Percentiles rank a stretch among this genome's conserved stretches.
Conservation (phyloP, 2,113 vertebrate species). For the Notiomystis cincta region DNA sequence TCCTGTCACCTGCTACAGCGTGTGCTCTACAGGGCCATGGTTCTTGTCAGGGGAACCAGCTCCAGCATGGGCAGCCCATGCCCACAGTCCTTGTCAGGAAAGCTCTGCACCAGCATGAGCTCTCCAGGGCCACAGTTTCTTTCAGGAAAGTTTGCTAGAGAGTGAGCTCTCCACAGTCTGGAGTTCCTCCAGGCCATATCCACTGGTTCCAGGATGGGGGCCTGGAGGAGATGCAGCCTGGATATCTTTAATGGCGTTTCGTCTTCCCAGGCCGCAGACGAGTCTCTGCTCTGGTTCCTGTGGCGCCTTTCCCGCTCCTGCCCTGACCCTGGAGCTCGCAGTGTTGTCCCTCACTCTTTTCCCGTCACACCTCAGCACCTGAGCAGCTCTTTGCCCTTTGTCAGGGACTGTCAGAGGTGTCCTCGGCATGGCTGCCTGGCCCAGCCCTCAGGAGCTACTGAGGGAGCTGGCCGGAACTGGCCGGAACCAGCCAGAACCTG, state of each 20-base stretch:
- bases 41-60: not conserved
- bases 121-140: not conserved
- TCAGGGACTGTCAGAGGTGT: not conserved
- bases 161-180: not conserved
- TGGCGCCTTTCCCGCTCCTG: rapidly evolving
- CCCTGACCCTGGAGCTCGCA: rapidly evolving
- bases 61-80: not conserved
- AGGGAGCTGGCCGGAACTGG: not conserved
- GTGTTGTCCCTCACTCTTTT: not conserved
- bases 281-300: not conserved
- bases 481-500: rapidly evolving
- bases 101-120: not conserved
- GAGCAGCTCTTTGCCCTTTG: not conserved
- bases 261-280: rapidly evolving
- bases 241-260: not conserved
- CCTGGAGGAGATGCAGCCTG: rapidly evolving
- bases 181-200: not conserved
- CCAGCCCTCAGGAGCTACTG: rapidly evolving
- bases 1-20: not conserved
- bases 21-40: rapidly evolving
- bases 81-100: not conserved
- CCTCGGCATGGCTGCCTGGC: rapidly evolving
- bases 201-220: not conserved
- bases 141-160: not conserved
- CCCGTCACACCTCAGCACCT: not conserved